Base-by-base conservation (phyloP, 1,140 invertebrate genomes). In the Zaprionus lachaisei region DNA sequence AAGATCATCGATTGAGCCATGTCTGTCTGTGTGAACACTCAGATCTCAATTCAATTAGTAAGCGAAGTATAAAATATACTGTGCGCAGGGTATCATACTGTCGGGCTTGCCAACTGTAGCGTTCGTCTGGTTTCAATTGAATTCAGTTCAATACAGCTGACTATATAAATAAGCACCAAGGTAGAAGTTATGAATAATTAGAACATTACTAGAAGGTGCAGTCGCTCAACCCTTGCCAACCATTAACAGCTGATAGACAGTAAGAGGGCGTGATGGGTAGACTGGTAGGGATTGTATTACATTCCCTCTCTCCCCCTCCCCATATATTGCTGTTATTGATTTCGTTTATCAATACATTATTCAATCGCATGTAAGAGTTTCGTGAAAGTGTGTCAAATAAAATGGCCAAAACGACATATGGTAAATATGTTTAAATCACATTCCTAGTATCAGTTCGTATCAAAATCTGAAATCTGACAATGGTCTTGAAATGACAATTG, bases 161-260 rank as follows among this genome's bases (percentile, higher is more conserved):
- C 47, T 22, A 51, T 12, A 51, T 51, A 51, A 51, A 51, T 24
- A 24, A 51, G 9, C 14, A 49, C 20, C 7, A 24, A 14, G 47
- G 20, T 51, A 12, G 4, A 51, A 51, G n/a, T 24, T 51, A 51
- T 51, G 20, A 51, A 49, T 49, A 49, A 51, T 51, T 51, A 14
- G 47, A 51, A 51, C 4, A 20, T 51, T 22, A 24, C 4, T 24
- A 5, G 20, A 17, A 47, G 41, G 6, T 9, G n/a, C 1, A 47
- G 41, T n/a, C 7, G 2, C n/a, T 9, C 17, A 47, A 17, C 41
- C 41, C 41, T 47, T 47, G n/a, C n/a, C 41, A 47, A n/a, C 6
- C 41, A 47, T 47, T 47, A 47, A 47, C n/a, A 47, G 41, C n/a
- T 47, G 41, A 47, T 47, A 47, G 41, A 47, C 15, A 47, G 41